Conservation (phyloP, 1,140 invertebrate species). For the Phortica variegata region DNA sequence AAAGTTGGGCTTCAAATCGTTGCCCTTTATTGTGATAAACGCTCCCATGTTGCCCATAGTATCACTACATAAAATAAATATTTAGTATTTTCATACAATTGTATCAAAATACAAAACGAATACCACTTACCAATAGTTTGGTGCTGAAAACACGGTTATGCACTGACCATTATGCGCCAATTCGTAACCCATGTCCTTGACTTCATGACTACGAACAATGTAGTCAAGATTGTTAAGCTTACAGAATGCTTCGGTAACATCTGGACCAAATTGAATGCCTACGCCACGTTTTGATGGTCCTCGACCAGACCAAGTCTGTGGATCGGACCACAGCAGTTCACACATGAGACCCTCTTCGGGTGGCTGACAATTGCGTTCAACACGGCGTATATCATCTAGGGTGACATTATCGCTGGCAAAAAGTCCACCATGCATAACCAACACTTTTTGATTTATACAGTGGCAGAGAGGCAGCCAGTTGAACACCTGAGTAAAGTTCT, state of each 20-base stretch:
- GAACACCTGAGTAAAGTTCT: constrained; percentile 97
- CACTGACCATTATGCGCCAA: constrained; percentile 90
- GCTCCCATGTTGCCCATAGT: constrained; percentile 98
- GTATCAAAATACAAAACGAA: neutral
- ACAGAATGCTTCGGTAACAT: constrained; percentile 89
- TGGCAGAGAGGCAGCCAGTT: constrained; percentile 96
- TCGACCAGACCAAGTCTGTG: constrained; percentile 82
- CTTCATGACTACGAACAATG: constrained; percentile 95
- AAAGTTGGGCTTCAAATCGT: constrained; percentile 87
- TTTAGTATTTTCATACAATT: neutral
- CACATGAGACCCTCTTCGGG: constrained; percentile 97
- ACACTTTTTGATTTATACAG: constrained; percentile 87
- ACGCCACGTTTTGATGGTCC: constrained; percentile 95
- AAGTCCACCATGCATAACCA: constrained; percentile 95
- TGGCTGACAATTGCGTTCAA: constrained; percentile 93
- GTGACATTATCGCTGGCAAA: constrained; percentile 89
- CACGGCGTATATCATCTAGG: constrained; percentile 84
- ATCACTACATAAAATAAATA: constrained; percentile 72
- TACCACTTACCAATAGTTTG: constrained; percentile 92
- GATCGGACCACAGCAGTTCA: constrained; percentile 97
- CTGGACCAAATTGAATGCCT: constrained; percentile 97
- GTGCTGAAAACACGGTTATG: constrained; percentile 96
- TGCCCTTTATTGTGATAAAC: constrained; percentile 92
- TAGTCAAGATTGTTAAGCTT: constrained; percentile 86
- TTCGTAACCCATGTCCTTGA: constrained; percentile 96